Conservation (phyloP, 2,797 vertebrate species). For the Simalia tracyae region DNA sequence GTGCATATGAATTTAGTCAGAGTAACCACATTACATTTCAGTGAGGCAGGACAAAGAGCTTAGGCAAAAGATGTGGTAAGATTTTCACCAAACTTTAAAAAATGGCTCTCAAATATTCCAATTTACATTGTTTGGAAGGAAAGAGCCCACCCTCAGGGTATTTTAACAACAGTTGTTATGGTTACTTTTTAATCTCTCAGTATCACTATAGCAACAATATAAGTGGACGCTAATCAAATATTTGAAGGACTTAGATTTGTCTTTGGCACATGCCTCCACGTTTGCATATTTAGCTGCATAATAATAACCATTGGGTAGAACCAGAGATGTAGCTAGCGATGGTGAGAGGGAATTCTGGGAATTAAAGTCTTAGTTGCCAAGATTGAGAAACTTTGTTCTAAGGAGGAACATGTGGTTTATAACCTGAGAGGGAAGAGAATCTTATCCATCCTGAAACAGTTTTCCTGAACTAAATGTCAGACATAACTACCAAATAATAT, state of each 20-base stretch:
- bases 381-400: not conserved
- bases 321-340: not conserved
- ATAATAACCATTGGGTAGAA: not conserved
- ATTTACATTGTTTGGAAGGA: not conserved
- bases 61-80: not conserved
- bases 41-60: not conserved
- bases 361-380: not conserved
- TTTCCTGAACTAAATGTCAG: not conserved
- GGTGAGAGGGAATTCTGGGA: not conserved
- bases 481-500: not conserved
- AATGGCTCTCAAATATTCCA: not conserved
- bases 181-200: slow-evolving; percentile 7
- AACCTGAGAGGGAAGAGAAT: not conserved
- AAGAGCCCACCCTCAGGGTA: not conserved
- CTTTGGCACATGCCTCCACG: not conserved
- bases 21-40: not conserved
- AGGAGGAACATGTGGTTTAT: not conserved
- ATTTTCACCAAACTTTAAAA: not conserved
- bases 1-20: not conserved
- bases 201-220: not conserved
- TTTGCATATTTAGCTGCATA: not conserved
- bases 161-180: not conserved
- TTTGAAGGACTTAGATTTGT: not conserved
- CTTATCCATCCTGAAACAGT: not conserved
- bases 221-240: not conserved